phyloP scores from a whole-genome alignment of 2,888 invertebrate species.

The Crematogaster levior region DNA sequence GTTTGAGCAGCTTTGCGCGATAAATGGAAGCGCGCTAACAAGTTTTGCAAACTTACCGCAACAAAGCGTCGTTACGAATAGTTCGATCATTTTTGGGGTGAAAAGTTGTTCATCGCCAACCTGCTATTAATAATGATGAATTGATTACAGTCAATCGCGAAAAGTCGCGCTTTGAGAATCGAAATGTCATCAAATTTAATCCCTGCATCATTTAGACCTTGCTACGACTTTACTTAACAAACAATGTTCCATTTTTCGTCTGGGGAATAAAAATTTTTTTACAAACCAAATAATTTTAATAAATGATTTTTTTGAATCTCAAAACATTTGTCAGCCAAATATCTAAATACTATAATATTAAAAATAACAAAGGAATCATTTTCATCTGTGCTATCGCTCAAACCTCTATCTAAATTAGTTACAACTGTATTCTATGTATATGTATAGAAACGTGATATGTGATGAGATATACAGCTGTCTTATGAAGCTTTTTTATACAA shows the following conservation, averaged over 20 bases:
- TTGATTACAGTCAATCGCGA: neutral
- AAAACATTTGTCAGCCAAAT: too few relatives aligned
- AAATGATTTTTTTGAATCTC: too few relatives aligned
- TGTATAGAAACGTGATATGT: too few relatives aligned
- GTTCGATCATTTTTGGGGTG: conserved; percentile 19
- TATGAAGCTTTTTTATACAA: neutral
- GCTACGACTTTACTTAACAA: neutral
- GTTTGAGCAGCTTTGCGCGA: conserved; percentile 1
- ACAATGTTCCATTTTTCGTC: neutral
- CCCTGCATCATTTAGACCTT: neutral
- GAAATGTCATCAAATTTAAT: neutral
- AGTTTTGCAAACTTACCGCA: conserved; percentile 37
- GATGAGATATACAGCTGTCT: too few relatives aligned
- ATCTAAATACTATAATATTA: neutral
- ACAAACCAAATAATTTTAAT: too few relatives aligned
- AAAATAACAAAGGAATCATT: neutral
- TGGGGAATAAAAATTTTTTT: neutral
- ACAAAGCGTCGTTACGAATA: conserved; percentile 17
- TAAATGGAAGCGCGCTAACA: conserved; percentile 17
- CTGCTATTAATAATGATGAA: conserved; percentile 6
- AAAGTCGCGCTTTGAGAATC: neutral
- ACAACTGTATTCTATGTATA: neutral
- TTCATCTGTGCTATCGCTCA: neutral
- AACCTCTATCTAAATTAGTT: neutral
- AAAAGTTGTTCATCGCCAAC: neutral